Percentiles rank a stretch among this genome's conserved stretches.
phyloP scores from a whole-genome alignment of 2,113 vertebrate genomes.

The Ciconia maguari region DNA sequence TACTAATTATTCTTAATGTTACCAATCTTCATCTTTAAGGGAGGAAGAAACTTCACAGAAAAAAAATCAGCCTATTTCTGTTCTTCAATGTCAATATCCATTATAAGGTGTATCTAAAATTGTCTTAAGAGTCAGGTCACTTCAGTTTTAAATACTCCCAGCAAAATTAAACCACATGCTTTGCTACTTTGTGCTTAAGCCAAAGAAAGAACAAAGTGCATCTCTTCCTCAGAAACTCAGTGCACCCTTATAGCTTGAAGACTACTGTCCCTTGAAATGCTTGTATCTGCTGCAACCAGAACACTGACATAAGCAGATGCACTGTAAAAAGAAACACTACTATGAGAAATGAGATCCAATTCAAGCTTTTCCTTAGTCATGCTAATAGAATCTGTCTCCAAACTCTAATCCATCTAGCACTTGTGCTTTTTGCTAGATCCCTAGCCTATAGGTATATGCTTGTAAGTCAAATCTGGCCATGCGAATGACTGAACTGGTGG shows the following conservation, averaged over 20 bases:
- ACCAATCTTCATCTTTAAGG: not conserved
- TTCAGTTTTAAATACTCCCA: not conserved
- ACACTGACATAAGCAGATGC: not conserved
- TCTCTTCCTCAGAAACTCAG: not conserved
- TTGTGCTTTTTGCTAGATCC: not conserved
- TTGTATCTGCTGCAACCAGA: not conserved
- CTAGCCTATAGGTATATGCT: not conserved
- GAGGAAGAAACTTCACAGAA: not conserved
- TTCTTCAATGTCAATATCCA: not conserved
- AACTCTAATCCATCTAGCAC: not conserved
- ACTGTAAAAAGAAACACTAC: not conserved
- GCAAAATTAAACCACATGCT: not conserved
- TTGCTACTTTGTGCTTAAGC: not conserved
- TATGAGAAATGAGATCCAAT: not conserved
- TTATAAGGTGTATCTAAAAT: not conserved
- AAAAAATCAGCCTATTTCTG: not conserved
- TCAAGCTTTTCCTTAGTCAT: not conserved
- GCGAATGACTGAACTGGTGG: not conserved
- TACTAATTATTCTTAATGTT: not conserved
- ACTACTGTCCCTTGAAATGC: not conserved
- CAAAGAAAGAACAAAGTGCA: not conserved
- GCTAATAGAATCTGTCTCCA: not conserved
- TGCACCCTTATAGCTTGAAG: not conserved
- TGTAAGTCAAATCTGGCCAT: not conserved
- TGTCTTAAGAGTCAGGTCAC: not conserved